Evolutionary conservation across 2,113 vertebrate genomes (phyloP).

Genomic region (Triplophysa rosa): DNA sequence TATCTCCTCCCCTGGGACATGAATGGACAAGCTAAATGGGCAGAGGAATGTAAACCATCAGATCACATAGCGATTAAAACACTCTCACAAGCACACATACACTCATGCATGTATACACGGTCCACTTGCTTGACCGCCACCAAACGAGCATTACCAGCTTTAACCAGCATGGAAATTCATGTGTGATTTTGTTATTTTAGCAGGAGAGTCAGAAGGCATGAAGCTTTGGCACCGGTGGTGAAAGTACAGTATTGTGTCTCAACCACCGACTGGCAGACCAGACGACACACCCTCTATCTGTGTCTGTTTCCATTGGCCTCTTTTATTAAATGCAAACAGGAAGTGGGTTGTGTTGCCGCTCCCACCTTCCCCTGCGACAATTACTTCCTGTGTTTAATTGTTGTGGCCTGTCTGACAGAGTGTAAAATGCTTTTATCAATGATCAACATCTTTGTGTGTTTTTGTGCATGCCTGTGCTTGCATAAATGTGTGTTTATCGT

Average conservation of each 20-base stretch:
- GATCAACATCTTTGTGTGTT: neutral
- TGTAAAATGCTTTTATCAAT: too few species aligned
- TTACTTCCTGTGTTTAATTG: constrained; percentile 31
- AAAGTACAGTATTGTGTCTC: neutral
- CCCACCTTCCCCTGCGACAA: constrained; percentile 1
- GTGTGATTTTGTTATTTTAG: too few species aligned
- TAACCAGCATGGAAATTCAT: too few species aligned
- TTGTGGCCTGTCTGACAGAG: constrained; percentile 9
- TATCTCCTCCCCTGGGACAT: constrained; percentile 2
- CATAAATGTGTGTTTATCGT: neutral
- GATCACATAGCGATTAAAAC: constrained; percentile 19
- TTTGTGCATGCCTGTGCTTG: neutral
- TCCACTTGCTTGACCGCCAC: too few species aligned
- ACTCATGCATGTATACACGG: neutral
- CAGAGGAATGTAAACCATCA: constrained; percentile 20
- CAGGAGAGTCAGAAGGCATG: neutral
- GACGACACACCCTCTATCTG: neutral
- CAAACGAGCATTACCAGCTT: too few species aligned
- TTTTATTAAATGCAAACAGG: constrained; percentile 23
- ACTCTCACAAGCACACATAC: neutral
- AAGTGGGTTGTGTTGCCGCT: neutral
- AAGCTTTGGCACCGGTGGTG: neutral
- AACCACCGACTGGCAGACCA: neutral
- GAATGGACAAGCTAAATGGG: constrained; percentile 30
- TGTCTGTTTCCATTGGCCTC: neutral